Percentiles rank a stretch among this genome's conserved stretches.
Evolutionary conservation across 2,888 invertebrate genomes (phyloP).

Genomic region (Drosophila stalkeri): DNA sequence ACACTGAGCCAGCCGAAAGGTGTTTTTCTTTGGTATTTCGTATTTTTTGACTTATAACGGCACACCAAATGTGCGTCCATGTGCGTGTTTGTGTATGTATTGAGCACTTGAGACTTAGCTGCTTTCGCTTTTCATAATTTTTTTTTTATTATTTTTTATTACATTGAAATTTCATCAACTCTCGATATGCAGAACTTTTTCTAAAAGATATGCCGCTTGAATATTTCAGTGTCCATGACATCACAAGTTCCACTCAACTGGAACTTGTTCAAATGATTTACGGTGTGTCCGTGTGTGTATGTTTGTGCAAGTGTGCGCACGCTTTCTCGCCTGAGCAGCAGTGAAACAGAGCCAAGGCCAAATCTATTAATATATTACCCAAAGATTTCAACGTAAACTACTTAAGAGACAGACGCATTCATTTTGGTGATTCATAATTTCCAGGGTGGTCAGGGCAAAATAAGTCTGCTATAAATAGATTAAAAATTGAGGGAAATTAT

Average conservation of each 20-base stretch:
- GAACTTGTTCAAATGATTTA: conserved; percentile 23
- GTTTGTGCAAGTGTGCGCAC: neutral
- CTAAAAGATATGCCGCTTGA: neutral
- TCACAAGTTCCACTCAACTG: conserved; percentile 29
- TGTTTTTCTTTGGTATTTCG: conserved; percentile 19
- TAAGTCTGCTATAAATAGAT: conserved; percentile 14
- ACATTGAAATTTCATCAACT: conserved; percentile 26
- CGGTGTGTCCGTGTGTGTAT: conserved; percentile 4
- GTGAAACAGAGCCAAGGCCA: conserved; percentile 54
- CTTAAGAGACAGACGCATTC: conserved; percentile 23
- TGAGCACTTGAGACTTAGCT: conserved; percentile 4
- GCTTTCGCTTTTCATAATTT: conserved; percentile 62
- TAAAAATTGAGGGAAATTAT: neutral
- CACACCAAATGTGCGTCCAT: conserved; percentile 4
- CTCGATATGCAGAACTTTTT: conserved; percentile 22
- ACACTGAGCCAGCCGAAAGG: conserved; percentile 50
- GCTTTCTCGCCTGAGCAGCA: conserved; percentile 22
- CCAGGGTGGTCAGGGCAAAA: neutral
- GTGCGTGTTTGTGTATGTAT: conserved; percentile 10
- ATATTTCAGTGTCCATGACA: conserved; percentile 10
- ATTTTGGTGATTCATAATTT: conserved; percentile 45
- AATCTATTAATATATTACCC: conserved; percentile 47
- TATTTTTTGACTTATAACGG: conserved; percentile 45
- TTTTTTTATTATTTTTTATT: conserved; percentile 8
- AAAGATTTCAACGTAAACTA: conserved; percentile 25